These are phyloP conservation scores for Drosophila bifasciata DNA, from an alignment of 1,140 invertebrate species.

Conservation along the genomic window DNA sequence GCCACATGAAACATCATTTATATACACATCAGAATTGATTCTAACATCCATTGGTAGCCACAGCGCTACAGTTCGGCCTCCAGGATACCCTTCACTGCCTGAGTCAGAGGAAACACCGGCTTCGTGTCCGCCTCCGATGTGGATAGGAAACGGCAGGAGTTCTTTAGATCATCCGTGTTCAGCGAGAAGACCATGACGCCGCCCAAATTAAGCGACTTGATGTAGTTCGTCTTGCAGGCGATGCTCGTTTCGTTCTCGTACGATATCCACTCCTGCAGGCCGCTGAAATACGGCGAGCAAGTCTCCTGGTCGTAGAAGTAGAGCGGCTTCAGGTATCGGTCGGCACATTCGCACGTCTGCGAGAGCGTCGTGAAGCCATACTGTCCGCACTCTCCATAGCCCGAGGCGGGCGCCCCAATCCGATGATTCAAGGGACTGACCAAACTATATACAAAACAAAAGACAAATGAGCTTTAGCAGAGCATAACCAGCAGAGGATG, in stretches of 20 bases:
- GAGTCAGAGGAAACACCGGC: conserved; percentile 46
- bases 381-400: conserved; percentile 87
- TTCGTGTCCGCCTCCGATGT: not conserved
- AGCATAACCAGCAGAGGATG: not conserved
- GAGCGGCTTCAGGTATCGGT: conserved; percentile 83
- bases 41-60: not conserved
- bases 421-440: conserved; percentile 88
- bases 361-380: conserved; percentile 90
- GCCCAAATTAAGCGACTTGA: conserved; percentile 87
- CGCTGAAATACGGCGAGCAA: conserved; percentile 91
- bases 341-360: conserved; percentile 88
- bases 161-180: conserved; percentile 89
- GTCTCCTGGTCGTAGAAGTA: conserved; percentile 88
- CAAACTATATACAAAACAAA: conserved; percentile 84
- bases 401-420: conserved; percentile 89
- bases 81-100: conserved; percentile 35
- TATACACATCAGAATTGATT: not conserved
- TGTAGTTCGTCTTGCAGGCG: conserved; percentile 89
- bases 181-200: conserved; percentile 92
- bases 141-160: conserved; percentile 41
- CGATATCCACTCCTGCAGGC: conserved; percentile 93
- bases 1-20: conserved; percentile 6
- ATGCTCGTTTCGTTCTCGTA: conserved; percentile 93
- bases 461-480: not conserved
- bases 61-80: not conserved